These are phyloP conservation scores for Amphimallon solstitiale DNA, from an alignment of 2,888 invertebrate species.

Conservation along the genomic window DNA sequence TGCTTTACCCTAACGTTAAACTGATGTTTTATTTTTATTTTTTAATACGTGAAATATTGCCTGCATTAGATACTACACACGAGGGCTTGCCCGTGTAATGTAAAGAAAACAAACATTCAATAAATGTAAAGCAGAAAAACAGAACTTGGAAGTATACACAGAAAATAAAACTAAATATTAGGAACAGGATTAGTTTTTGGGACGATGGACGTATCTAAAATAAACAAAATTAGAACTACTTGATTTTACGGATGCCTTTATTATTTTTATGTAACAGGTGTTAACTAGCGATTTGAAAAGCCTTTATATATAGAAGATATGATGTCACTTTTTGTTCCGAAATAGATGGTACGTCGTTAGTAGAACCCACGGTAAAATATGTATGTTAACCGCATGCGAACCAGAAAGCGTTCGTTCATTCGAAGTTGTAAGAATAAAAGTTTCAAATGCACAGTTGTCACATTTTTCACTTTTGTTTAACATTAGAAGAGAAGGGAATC, in stretches of 20 bases:
- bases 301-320: slow-evolving; percentile 14
- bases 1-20: neutral
- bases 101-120: neutral
- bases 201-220: neutral
- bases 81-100: neutral
- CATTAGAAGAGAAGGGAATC: slow-evolving; percentile 6
- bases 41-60: neutral
- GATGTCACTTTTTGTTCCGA: slow-evolving; percentile 19
- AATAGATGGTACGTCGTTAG: slow-evolving; percentile 19
- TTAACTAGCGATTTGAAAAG: neutral
- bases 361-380: slow-evolving; percentile 20
- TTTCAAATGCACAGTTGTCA: slow-evolving; percentile 22
- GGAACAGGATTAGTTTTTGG: neutral
- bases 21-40: neutral
- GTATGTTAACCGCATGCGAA: slow-evolving; percentile 1
- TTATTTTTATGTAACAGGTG: slow-evolving; percentile 14
- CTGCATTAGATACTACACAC: neutral
- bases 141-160: neutral
- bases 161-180: neutral
- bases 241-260: neutral
- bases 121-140: slow-evolving; percentile 11
- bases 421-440: slow-evolving; percentile 2
- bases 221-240: neutral
- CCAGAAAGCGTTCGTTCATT: slow-evolving; percentile 20
- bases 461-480: slow-evolving; percentile 23